A percentile compares a stretch with the other conserved stretches of the same genome.
Evolutionary conservation across 92 coral and sea anemone genomes (phyloP).

Genomic region (Porites cylindrica): DNA sequence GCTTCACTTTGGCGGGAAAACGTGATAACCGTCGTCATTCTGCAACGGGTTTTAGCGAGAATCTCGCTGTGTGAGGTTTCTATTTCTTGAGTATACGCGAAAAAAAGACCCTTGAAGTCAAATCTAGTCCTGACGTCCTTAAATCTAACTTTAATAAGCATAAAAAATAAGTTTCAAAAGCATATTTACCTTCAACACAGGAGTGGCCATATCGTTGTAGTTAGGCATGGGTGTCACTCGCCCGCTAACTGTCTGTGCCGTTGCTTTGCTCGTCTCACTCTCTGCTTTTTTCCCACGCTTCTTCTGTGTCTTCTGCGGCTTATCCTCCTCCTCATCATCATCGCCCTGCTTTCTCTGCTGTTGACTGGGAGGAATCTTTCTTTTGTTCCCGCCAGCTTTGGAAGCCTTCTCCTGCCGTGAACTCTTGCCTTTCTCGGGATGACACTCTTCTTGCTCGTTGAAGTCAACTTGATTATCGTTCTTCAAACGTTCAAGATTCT

Average conservation of each 20-base stretch:
- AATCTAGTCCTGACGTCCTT: neutral
- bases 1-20: too few relatives aligned
- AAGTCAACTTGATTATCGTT: slow-evolving; percentile 37
- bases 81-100: too few relatives aligned
- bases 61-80: too few relatives aligned
- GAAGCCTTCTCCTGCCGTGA: neutral
- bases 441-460: slow-evolving; percentile 7
- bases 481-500: slow-evolving; percentile 44
- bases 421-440: neutral
- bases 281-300: slow-evolving; percentile 24
- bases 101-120: too few relatives aligned
- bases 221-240: slow-evolving; percentile 96
- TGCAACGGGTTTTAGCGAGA: too few relatives aligned
- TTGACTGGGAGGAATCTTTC: slow-evolving; percentile 17
- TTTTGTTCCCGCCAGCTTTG: neutral
- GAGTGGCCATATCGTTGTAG: slow-evolving; percentile 89
- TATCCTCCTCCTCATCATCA: neutral
- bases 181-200: slow-evolving; percentile 79
- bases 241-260: slow-evolving; percentile 13
- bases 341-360: slow-evolving; percentile 1
- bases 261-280: neutral
- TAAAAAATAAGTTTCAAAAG: too few relatives aligned
- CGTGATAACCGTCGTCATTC: too few relatives aligned
- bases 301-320: neutral
- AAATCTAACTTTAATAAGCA: neutral